Evolutionary conservation across 2,888 invertebrate genomes (phyloP), one percentile per base, ranked within the genome.

Genomic region (Lymantria monacha): DNA sequence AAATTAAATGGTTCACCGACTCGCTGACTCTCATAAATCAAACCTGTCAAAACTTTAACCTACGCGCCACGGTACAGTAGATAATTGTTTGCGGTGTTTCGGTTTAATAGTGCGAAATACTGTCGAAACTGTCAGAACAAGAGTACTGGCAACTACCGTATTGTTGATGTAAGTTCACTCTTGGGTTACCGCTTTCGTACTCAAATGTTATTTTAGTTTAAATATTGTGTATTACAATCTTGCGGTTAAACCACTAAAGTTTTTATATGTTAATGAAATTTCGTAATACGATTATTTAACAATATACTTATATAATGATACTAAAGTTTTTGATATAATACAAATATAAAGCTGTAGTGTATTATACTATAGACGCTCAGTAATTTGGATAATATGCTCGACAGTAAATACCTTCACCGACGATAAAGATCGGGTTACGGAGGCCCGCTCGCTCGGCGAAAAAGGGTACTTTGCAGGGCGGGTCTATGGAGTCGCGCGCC

Each of bases 21-120:
- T 33, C 14, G 12, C 13, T 15, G 36, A 48, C 46, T 57, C 46
- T 50, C 56, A 48, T 59, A 55, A 56, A 66, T 62, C 62, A 64
- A 62, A 61, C 58, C 61, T 66, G 62, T 63, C 60, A 58, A 62
- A 69, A 66, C 61, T 67, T 66, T 51, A 46, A 48, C 53, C 36
- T 49, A 22, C 22, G 22, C 22, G 22, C 22, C 5, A 50, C 47
- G 44, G 48, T 44, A 44, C 47, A 43, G 38, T 55, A 50, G 48
- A 48, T 60, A 65, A 61, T 63, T 67, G 59, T 61, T 67, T 56
- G 56, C 46, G 56, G 51, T 59, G 51, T 58, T 61, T 54, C 53
- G 38, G 53, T 42, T 57, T 53, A 51, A 56, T 47, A 37, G 38
- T 45, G 11, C 31, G 46, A 55, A 55, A 52, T 49, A 52, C 36